These are phyloP conservation scores for Hemithea aestivaria DNA, from an alignment of 2,888 invertebrate species.

Conservation along the genomic window DNA sequence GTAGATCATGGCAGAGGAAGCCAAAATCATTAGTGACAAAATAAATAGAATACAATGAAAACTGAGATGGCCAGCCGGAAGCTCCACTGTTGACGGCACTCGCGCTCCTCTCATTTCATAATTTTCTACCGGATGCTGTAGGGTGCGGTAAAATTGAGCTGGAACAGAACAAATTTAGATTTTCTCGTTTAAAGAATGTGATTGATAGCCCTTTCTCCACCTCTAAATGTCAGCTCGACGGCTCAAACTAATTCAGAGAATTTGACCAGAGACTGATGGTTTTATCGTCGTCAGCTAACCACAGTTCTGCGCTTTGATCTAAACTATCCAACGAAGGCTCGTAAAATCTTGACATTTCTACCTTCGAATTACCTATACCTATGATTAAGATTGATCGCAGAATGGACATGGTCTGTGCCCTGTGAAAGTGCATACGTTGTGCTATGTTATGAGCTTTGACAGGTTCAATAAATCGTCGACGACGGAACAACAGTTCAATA, in stretches of 20 bases:
- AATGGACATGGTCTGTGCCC: not conserved
- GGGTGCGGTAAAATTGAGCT: slow-evolving; percentile 47
- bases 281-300: slow-evolving; percentile 28
- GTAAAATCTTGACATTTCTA: slow-evolving; percentile 15
- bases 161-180: slow-evolving; percentile 55
- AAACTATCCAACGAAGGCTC: slow-evolving; percentile 8
- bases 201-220: slow-evolving; percentile 44
- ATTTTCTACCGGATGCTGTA: slow-evolving; percentile 48
- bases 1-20: slow-evolving; percentile 46
- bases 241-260: slow-evolving; percentile 33
- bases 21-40: slow-evolving; percentile 39
- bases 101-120: slow-evolving; percentile 39
- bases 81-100: slow-evolving; percentile 38
- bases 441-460: slow-evolving; percentile 16
- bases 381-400: too few species aligned
- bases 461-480: slow-evolving; percentile 20
- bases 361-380: slow-evolving; percentile 2
- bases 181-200: slow-evolving; percentile 43
- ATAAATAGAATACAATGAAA: slow-evolving; percentile 41
- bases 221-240: slow-evolving; percentile 33
- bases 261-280: slow-evolving; percentile 35
- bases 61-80: slow-evolving; percentile 53
- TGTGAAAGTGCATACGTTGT: slow-evolving; percentile 3
- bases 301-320: slow-evolving; percentile 31
- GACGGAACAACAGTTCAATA: slow-evolving; percentile 40